Evolutionary conservation across 2,888 invertebrate species (phyloP).

Genomic region (Seladonia tumulorum): DNA sequence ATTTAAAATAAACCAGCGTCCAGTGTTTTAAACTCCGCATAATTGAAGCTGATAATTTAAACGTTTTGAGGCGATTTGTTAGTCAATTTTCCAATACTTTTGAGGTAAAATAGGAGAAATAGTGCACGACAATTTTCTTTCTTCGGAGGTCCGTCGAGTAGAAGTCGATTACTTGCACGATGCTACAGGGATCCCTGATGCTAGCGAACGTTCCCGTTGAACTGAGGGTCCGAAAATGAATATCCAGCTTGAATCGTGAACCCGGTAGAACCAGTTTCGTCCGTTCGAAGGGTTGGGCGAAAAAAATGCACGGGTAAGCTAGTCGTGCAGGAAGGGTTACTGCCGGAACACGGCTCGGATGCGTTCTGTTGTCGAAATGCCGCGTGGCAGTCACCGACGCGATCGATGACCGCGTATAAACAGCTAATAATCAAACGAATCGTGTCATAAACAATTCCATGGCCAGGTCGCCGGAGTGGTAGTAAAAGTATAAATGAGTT

Average conservation of each 20-base stretch:
- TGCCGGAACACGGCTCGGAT: conserved; percentile 51
- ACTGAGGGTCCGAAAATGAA: conserved; percentile 63
- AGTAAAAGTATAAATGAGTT: conserved; percentile 82
- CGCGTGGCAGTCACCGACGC: conserved; percentile 73
- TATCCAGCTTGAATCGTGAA: conserved; percentile 32
- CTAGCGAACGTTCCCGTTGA: conserved; percentile 31
- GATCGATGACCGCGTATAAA: conserved; percentile 81
- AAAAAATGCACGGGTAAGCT: conserved; percentile 20
- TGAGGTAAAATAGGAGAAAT: not conserved
- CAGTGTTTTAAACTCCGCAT: not conserved
- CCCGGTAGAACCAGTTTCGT: conserved; percentile 64
- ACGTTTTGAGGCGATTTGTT: not conserved
- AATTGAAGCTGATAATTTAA: not conserved
- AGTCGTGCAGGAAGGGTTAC: conserved; percentile 66
- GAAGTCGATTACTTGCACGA: conserved; percentile 38
- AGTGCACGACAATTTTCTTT: conserved; percentile 9
- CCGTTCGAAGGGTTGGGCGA: conserved; percentile 42
- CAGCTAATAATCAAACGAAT: conserved; percentile 83
- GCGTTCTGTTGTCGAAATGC: conserved; percentile 68
- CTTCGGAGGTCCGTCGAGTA: conserved; percentile 20
- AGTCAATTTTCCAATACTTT: not conserved
- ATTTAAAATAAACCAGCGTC: not conserved
- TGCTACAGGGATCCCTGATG: conserved; percentile 32
- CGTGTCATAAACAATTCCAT: conserved; percentile 81
- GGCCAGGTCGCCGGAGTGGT: conserved; percentile 66